These are phyloP conservation scores for Holcopasites calliopsidis DNA, from an alignment of 1,140 invertebrate genomes.

Conservation along the genomic window DNA sequence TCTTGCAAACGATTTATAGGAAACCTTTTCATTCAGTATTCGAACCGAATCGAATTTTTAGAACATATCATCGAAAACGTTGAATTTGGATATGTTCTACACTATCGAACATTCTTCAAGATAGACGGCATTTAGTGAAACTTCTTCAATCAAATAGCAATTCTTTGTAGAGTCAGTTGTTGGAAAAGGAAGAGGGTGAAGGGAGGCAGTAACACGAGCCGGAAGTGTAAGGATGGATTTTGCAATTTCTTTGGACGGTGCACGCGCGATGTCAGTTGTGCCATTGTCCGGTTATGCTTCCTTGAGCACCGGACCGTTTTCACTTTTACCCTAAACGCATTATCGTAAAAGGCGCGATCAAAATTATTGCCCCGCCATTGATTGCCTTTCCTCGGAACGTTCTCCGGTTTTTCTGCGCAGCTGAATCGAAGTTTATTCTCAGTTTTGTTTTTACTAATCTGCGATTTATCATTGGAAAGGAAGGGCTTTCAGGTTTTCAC, in stretches of 20 bases:
- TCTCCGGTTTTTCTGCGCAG: neutral
- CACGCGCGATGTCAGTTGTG: conserved; percentile 29
- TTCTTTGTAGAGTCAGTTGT: no score
- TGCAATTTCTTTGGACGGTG: conserved; percentile 23
- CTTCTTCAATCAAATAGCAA: no score
- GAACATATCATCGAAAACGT: no score
- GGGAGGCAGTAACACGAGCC: neutral
- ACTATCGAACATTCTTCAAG: no score
- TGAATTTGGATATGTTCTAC: no score
- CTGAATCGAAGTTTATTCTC: neutral
- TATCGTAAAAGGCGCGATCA: conserved; percentile 57
- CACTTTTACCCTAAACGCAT: conserved; percentile 71
- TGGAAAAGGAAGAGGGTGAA: neutral
- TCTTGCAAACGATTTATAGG: no score
- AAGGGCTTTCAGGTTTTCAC: no score
- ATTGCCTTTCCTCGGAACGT: neutral
- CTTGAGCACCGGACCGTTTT: conserved; percentile 58
- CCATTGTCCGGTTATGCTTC: conserved; percentile 67
- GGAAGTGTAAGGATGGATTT: conserved; percentile 20
- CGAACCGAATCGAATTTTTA: no score
- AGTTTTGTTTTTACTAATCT: neutral
- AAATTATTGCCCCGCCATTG: conserved; percentile 14
- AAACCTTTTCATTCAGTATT: no score
- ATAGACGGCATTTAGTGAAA: no score
- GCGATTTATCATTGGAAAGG: neutral